Conservation (phyloP, 2,797 vertebrate species). For the Pseudochromis fuscus region DNA sequence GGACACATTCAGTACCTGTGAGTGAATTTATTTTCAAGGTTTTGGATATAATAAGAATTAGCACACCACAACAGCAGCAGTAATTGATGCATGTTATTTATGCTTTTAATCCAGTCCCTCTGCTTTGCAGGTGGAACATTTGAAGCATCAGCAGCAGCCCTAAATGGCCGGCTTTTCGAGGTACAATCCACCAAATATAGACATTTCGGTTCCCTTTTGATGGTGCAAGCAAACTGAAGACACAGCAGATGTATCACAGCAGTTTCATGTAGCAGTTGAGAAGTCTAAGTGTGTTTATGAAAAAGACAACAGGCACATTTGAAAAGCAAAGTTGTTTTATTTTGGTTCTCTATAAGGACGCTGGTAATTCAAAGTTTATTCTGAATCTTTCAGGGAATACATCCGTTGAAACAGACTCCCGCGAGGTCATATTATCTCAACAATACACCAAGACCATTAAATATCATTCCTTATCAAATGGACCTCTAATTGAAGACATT, state of each 20-base stretch:
- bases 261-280: constrained; percentile 38
- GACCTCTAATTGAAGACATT: neutral
- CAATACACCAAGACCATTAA: constrained; percentile 9
- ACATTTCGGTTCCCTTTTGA: constrained; percentile 30
- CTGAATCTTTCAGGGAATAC: constrained; percentile 10
- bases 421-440: neutral
- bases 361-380: constrained; percentile 15
- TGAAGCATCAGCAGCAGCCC: constrained; percentile 42
- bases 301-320: constrained; percentile 23
- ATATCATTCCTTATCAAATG: neutral
- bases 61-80: constrained; percentile 23
- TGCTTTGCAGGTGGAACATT: constrained; percentile 51
- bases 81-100: constrained; percentile 59
- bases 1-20: constrained; percentile 5
- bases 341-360: neutral
- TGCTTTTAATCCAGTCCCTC: constrained; percentile 52
- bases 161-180: constrained; percentile 34
- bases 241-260: constrained; percentile 15
- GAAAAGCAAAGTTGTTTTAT: constrained; percentile 13
- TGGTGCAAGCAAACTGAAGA: constrained; percentile 23
- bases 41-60: constrained; percentile 40
- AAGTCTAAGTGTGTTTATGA: constrained; percentile 23
- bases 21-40: constrained; percentile 25
- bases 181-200: constrained; percentile 12
- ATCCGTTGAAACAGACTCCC: constrained; percentile 14